phyloP scores from a whole-genome alignment of 2,888 invertebrate genomes.

The Pterostichus niger region DNA sequence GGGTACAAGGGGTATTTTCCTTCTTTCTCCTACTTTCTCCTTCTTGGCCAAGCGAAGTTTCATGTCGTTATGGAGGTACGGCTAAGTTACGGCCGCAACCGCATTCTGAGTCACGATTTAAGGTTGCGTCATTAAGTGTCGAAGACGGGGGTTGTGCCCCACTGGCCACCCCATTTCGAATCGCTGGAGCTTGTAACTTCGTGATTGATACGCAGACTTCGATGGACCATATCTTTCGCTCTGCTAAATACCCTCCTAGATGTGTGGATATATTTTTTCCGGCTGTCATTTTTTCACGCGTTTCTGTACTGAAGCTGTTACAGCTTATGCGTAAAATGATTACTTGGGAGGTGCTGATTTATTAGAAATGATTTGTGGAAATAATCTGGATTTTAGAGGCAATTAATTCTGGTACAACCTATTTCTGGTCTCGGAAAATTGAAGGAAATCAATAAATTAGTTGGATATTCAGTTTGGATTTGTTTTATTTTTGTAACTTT shows the following conservation, averaged over 20 bases:
- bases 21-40: conserved; percentile 19
- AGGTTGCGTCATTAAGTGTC: conserved; percentile 76
- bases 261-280: conserved; percentile 57
- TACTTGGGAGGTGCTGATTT: conserved; percentile 38
- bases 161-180: conserved; percentile 35
- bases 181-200: conserved; percentile 47
- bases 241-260: conserved; percentile 71
- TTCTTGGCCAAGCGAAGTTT: not conserved
- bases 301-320: conserved; percentile 53
- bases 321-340: conserved; percentile 39
- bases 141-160: conserved; percentile 69
- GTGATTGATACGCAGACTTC: conserved; percentile 72
- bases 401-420: conserved; percentile 13
- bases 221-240: conserved; percentile 76
- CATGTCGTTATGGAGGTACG: conserved; percentile 5
- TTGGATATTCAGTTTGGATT: too few species aligned
- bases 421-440: too few species aligned
- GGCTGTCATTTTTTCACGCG: conserved; percentile 61
- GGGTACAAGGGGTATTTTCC: conserved; percentile 1
- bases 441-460: too few species aligned
- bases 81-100: conserved; percentile 19
- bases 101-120: conserved; percentile 62
- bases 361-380: conserved; percentile 35
- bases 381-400: conserved; percentile 29
- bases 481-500: too few species aligned